A percentile compares a stretch with the other conserved stretches of the same genome.
phyloP scores from a whole-genome alignment of 2,113 vertebrate species.

The Shinisaurus crocodilurus region DNA sequence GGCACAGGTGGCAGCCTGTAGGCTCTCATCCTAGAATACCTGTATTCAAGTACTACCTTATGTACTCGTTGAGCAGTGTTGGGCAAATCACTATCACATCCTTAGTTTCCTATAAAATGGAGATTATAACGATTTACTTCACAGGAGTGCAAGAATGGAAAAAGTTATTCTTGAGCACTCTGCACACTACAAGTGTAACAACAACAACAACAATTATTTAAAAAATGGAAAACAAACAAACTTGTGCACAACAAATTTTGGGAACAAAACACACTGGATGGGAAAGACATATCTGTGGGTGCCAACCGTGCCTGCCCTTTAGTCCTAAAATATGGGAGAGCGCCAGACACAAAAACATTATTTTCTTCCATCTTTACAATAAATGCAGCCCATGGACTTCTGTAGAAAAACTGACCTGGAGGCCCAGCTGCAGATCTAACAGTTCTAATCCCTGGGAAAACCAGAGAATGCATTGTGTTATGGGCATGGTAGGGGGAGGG shows the following conservation, averaged over 20 bases:
- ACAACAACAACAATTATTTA: neutral
- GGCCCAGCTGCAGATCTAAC: neutral
- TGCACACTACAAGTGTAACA: neutral
- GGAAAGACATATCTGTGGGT: neutral
- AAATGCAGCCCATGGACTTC: neutral
- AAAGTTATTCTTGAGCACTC: neutral
- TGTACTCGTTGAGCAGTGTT: neutral
- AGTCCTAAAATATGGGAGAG: neutral
- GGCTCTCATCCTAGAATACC: neutral
- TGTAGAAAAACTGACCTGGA: neutral
- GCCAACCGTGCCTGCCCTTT: neutral
- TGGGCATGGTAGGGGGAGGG: neutral
- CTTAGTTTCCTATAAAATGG: neutral
- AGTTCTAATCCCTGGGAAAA: neutral
- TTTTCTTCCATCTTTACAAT: neutral
- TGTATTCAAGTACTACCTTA: neutral
- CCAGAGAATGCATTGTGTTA: rapidly evolving
- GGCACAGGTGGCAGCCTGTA: neutral
- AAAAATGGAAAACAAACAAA: neutral
- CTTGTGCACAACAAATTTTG: neutral
- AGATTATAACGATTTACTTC: neutral
- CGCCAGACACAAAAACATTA: neutral
- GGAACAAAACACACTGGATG: neutral
- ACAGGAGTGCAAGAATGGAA: neutral
- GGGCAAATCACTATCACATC: neutral